Conservation (phyloP, 2,797 vertebrate species). For the Adrianichthys oophorus region DNA sequence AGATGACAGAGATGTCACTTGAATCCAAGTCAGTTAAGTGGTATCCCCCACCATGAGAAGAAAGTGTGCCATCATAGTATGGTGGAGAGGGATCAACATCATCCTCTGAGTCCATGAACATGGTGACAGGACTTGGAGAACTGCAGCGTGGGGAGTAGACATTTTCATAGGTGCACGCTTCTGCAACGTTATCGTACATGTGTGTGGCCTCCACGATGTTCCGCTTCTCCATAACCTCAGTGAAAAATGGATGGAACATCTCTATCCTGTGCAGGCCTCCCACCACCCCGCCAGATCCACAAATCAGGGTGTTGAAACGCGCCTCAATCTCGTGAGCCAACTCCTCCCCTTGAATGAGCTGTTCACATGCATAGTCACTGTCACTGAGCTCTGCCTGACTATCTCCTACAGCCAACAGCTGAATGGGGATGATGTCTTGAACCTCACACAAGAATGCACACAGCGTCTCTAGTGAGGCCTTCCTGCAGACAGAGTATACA, state of each 20-base stretch:
- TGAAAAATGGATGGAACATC: slow-evolving; percentile 89
- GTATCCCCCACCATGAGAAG: slow-evolving; percentile 84
- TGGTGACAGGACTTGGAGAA: slow-evolving; percentile 90
- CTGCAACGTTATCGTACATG: slow-evolving; percentile 94
- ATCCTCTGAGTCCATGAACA: slow-evolving; percentile 91
- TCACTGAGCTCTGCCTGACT: slow-evolving; percentile 83
- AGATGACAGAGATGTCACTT: slow-evolving; percentile 86
- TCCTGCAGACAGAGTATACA: slow-evolving; percentile 89
- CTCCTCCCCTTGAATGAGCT: slow-evolving; percentile 90
- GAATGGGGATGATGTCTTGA: slow-evolving; percentile 94
- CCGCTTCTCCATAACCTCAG: slow-evolving; percentile 91
- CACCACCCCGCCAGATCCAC: slow-evolving; percentile 80
- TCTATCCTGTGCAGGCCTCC: slow-evolving; percentile 87
- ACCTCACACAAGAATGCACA: slow-evolving; percentile 96
- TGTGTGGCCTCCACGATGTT: slow-evolving; percentile 93
- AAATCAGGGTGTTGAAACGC: slow-evolving; percentile 83
- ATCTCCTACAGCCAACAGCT: slow-evolving; percentile 89
- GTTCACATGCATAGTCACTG: slow-evolving; percentile 86
- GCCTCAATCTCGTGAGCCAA: slow-evolving; percentile 94
- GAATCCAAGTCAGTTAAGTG: slow-evolving; percentile 89
- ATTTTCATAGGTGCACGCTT: slow-evolving; percentile 89
- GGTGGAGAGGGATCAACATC: slow-evolving; percentile 86
- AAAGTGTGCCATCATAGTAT: slow-evolving; percentile 84
- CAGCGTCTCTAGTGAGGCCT: slow-evolving; percentile 91
- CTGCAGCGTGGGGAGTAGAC: slow-evolving; percentile 87